Conservation (phyloP, 2,888 invertebrate species). For the Steromphala cineraria region DNA sequence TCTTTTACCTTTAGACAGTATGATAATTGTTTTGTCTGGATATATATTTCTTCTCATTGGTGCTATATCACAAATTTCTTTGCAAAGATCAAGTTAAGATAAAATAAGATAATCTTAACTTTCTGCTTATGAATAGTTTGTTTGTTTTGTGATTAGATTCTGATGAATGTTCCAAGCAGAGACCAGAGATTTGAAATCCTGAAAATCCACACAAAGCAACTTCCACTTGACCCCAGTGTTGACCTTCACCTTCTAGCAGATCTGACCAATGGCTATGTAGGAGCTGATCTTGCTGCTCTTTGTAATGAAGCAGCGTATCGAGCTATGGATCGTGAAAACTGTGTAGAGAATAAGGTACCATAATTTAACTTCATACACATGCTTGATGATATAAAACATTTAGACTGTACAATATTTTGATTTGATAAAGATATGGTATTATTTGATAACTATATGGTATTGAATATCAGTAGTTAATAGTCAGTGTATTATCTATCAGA, state of each 20-base stretch:
- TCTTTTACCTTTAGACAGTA: no score
- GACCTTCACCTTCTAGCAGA: slow-evolving; percentile 71
- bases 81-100: no score
- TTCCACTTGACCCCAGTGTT: slow-evolving; percentile 50
- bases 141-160: slow-evolving; percentile 67
- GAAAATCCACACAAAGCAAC: slow-evolving; percentile 52
- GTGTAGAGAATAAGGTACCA: neutral
- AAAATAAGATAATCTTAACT: no score
- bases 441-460: no score
- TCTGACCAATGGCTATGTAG: slow-evolving; percentile 80
- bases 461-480: no score
- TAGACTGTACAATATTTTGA: neutral
- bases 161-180: slow-evolving; percentile 77
- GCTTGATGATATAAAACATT: neutral
- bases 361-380: neutral
- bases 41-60: no score
- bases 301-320: slow-evolving; percentile 70
- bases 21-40: no score
- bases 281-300: slow-evolving; percentile 78
- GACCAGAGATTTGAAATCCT: slow-evolving; percentile 76
- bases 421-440: no score
- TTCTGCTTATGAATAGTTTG: no score
- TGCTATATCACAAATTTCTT: no score
- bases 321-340: slow-evolving; percentile 36
- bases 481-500: no score